phyloP scores from a whole-genome alignment of 2,113 vertebrate genomes.

The Murina feae region DNA sequence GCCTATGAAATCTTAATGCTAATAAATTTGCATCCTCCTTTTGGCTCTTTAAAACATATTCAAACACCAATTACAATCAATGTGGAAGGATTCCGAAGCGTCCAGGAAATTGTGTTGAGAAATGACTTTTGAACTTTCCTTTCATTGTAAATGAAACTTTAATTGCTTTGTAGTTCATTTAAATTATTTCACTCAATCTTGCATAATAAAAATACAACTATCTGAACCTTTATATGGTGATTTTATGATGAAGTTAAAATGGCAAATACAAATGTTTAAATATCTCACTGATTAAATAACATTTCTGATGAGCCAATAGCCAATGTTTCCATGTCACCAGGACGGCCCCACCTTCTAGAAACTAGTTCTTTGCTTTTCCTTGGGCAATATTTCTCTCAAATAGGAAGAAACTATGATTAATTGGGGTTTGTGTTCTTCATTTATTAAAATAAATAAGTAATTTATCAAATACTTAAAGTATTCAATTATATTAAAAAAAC shows the following conservation, averaged over 20 bases:
- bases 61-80: slow-evolving; percentile 1
- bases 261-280: background rate
- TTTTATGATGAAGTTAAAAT: background rate
- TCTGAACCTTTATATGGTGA: background rate
- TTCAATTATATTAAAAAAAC: background rate
- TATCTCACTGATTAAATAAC: background rate
- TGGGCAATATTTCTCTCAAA: background rate
- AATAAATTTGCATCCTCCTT: slow-evolving; percentile 10
- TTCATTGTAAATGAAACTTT: background rate
- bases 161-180: background rate
- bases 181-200: background rate
- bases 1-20: slow-evolving; percentile 9
- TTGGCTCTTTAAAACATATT: slow-evolving; percentile 10
- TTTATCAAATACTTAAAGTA: background rate
- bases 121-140: background rate
- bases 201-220: background rate
- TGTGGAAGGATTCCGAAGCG: background rate
- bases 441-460: background rate
- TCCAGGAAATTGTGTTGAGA: background rate
- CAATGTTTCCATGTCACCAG: background rate
- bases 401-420: background rate
- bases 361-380: background rate
- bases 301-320: background rate
- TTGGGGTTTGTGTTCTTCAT: background rate
- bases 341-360: background rate